A percentile compares a stretch with the other conserved stretches of the same genome.
Evolutionary conservation across 2,888 invertebrate genomes (phyloP).

Genomic region (Magallana nippona): DNA sequence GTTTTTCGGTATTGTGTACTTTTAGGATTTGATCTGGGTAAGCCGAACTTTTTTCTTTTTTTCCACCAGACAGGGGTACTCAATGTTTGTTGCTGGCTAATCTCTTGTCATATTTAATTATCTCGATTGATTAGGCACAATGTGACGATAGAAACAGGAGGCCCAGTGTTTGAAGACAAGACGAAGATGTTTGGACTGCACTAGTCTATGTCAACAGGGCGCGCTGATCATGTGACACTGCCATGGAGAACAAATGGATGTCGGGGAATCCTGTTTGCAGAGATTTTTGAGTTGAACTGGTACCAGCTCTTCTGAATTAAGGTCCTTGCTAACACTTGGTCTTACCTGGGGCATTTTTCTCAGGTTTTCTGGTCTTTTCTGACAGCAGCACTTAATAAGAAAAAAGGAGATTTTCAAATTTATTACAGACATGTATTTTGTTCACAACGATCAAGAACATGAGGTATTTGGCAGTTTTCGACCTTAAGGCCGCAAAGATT

Average conservation of each 20-base stretch:
- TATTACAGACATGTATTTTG: background rate
- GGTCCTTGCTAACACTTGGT: background rate
- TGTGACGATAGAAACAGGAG: background rate
- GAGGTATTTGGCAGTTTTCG: background rate
- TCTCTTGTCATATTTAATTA: slow-evolving; percentile 11
- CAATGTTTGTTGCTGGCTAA: background rate
- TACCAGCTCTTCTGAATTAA: background rate
- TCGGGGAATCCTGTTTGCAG: slow-evolving; percentile 4
- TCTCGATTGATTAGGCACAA: slow-evolving; percentile 18
- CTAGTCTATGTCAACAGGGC: slow-evolving; percentile 2
- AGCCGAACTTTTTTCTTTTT: too few species aligned
- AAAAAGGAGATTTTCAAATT: background rate
- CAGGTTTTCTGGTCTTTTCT: background rate
- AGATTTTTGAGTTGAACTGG: background rate
- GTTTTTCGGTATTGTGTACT: too few species aligned
- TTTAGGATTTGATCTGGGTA: too few species aligned
- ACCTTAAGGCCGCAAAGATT: background rate
- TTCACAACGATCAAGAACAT: background rate
- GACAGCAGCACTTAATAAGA: background rate
- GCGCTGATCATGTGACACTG: slow-evolving; percentile 14
- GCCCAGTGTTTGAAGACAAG: slow-evolving; percentile 17
- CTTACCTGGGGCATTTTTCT: background rate
- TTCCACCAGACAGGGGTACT: background rate
- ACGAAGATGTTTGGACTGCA: slow-evolving; percentile 2
- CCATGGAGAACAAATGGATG: background rate